Percentiles rank a stretch among this genome's conserved stretches.
Evolutionary conservation across 2,113 vertebrate species (phyloP).

Genomic region (Corvus moneduloides): DNA sequence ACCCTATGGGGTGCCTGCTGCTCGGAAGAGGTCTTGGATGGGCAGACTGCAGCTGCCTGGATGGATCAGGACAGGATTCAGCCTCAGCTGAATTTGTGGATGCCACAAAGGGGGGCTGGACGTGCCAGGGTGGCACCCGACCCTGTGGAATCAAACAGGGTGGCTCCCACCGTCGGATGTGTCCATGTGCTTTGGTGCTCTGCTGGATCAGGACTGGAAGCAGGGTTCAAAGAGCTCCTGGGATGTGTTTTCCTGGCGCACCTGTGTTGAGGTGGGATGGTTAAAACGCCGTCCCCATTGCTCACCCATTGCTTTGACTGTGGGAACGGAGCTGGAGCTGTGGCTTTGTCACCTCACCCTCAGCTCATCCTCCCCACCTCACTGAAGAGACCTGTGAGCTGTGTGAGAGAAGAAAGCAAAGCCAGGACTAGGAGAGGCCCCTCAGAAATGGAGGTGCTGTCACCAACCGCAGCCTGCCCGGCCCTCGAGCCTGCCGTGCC

Average conservation of each 20-base stretch:
- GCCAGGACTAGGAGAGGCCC: accelerated
- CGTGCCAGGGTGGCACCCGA: accelerated
- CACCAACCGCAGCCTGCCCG: background rate
- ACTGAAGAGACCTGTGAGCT: background rate
- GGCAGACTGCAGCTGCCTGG: background rate
- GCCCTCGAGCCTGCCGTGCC: accelerated
- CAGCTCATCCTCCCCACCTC: background rate
- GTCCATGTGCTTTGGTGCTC: accelerated
- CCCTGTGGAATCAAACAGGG: background rate
- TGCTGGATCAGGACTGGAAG: background rate
- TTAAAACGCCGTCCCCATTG: background rate
- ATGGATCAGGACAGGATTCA: background rate
- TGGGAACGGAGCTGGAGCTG: background rate
- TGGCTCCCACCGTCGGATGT: accelerated
- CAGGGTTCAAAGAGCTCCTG: background rate
- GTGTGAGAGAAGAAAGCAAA: accelerated
- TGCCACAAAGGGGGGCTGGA: background rate
- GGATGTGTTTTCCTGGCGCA: background rate
- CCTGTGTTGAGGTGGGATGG: accelerated
- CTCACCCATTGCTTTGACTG: accelerated
- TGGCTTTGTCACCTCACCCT: background rate
- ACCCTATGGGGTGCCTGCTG: background rate
- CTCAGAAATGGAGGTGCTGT: background rate
- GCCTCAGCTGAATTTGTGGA: background rate
- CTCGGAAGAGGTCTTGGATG: background rate